A percentile compares a stretch with the other conserved stretches of the same genome.
Conservation (phyloP, 2,113 vertebrate genomes). For the Himantopus leucocephalus region DNA sequence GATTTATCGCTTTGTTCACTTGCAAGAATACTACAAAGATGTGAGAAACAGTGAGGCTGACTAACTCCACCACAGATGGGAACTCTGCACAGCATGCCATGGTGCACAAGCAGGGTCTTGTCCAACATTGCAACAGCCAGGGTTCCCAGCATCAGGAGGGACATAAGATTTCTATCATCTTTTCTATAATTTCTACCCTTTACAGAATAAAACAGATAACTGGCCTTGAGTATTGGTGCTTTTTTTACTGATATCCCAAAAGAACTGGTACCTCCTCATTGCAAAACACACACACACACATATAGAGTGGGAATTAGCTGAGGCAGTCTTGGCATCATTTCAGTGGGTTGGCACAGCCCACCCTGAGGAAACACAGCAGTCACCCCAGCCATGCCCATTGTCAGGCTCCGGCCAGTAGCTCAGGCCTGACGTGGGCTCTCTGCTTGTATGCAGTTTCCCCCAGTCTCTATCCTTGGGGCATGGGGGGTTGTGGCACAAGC, state of each 20-base stretch:
- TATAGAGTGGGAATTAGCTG: neutral
- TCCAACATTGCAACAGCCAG: neutral
- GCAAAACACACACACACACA: neutral
- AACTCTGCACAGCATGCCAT: neutral
- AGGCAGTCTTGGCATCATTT: neutral
- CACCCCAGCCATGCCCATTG: too few relatives aligned
- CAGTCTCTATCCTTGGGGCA: rapidly evolving
- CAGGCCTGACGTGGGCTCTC: neutral
- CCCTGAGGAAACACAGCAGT: neutral
- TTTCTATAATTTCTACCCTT: neutral
- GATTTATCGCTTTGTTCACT: neutral
- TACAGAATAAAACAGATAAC: neutral
- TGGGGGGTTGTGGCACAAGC: neutral
- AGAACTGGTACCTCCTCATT: neutral
- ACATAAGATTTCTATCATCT: neutral
- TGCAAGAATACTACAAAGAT: neutral
- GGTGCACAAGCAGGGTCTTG: neutral
- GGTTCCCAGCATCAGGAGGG: neutral
- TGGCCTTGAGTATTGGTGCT: rapidly evolving
- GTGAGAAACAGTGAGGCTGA: neutral
- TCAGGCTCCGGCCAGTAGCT: neutral
- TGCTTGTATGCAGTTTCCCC: rapidly evolving
- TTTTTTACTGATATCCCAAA: neutral
- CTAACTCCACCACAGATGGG: neutral
- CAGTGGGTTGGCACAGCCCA: neutral